Percentiles rank a stretch among this genome's conserved stretches.
phyloP scores from a whole-genome alignment of 2,797 vertebrate species.

The Neoniphon sammara region DNA sequence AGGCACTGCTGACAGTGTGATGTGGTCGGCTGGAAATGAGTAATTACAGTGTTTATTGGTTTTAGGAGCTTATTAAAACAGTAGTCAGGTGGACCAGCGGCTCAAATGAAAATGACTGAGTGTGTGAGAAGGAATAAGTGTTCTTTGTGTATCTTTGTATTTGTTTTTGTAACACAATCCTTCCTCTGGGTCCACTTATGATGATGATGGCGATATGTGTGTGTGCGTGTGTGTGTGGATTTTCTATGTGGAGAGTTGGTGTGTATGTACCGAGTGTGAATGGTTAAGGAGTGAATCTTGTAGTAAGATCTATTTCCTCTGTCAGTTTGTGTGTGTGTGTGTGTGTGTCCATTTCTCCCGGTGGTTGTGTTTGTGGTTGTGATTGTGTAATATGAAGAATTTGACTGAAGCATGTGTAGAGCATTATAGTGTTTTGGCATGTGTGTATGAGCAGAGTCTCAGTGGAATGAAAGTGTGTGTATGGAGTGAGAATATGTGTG shows the following conservation, averaged over 20 bases:
- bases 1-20: neutral
- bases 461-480: neutral
- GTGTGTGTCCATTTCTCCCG: too few relatives aligned
- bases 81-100: conserved; percentile 48
- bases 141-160: conserved; percentile 28
- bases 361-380: neutral
- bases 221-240: neutral
- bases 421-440: too few relatives aligned
- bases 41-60: conserved; percentile 42
- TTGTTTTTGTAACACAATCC: conserved; percentile 54
- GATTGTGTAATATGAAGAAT: too few relatives aligned
- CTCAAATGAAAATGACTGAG: conserved; percentile 23
- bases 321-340: neutral
- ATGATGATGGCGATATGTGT: neutral
- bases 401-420: neutral
- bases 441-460: neutral
- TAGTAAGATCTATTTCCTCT: too few relatives aligned
- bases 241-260: too few relatives aligned
- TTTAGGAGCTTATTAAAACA: conserved; percentile 47
- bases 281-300: too few relatives aligned
- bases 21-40: conserved; percentile 19
- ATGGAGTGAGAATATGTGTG: neutral
- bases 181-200: conserved; percentile 33
- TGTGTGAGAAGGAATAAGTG: conserved; percentile 32
- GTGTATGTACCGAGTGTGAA: neutral